Evolutionary conservation across 2,797 vertebrate species (phyloP).

Genomic region (Rhadinocentrus ornatus): DNA sequence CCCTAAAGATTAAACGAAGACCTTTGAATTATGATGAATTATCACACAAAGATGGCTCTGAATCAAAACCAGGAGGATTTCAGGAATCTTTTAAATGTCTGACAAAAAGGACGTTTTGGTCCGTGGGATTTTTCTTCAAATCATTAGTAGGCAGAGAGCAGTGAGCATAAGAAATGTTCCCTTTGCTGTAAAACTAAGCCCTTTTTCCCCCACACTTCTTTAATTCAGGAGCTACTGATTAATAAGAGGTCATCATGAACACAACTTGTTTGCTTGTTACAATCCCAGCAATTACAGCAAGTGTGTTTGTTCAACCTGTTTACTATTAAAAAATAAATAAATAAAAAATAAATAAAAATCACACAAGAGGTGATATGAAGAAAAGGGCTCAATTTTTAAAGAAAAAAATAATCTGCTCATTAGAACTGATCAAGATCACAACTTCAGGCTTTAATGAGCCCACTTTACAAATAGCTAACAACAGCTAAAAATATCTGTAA

Average conservation of each 20-base stretch:
- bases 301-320: slow-evolving; percentile 32
- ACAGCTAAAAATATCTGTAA: neutral
- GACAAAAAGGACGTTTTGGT: slow-evolving; percentile 19
- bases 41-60: slow-evolving; percentile 36
- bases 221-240: slow-evolving; percentile 21
- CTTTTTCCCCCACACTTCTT: slow-evolving; percentile 8
- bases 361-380: slow-evolving; percentile 5
- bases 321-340: slow-evolving; percentile 38
- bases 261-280: slow-evolving; percentile 4
- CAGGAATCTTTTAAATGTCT: slow-evolving; percentile 49
- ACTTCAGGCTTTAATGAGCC: neutral
- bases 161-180: slow-evolving; percentile 29
- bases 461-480: neutral
- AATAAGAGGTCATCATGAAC: slow-evolving; percentile 22
- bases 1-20: slow-evolving; percentile 59
- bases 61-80: slow-evolving; percentile 29
- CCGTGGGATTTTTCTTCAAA: slow-evolving; percentile 48
- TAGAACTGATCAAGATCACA: slow-evolving; percentile 12
- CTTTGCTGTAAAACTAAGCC: slow-evolving; percentile 20
- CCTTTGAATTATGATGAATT: slow-evolving; percentile 60
- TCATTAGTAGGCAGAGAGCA: slow-evolving; percentile 51
- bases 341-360: slow-evolving; percentile 29
- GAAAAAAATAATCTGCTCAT: slow-evolving; percentile 13
- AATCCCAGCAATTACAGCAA: slow-evolving; percentile 32
- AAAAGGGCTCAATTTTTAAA: slow-evolving; percentile 5